Evolutionary conservation across 2,888 invertebrate species (phyloP), one percentile per base, ranked within the genome.

Genomic region (Rhogogaster chlorosoma): DNA sequence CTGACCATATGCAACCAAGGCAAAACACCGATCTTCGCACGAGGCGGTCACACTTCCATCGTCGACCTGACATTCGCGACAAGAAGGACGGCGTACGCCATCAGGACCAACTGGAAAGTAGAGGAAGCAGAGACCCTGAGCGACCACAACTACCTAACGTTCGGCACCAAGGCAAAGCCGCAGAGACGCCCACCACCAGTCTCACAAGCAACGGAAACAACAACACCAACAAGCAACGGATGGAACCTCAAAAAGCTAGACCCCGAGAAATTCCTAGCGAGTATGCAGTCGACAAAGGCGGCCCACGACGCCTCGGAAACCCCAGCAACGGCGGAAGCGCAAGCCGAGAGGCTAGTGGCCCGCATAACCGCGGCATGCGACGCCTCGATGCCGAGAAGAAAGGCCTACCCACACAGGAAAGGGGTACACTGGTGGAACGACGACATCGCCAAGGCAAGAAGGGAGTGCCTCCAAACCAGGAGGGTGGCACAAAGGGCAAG

Each of bases 381-480:
- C 29, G 75, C 42, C 12, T 2, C 45, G 6, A 26, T 26, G 26
- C 75, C 75, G 10, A 42, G 75, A 9, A 38, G 45, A 10, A 26
- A 26, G 12, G n/a, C n/a, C 18, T 5, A 12, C 26, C 2, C 18
- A 10, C n/a, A 26, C 5, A 42, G 5, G 22, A 75, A 12, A 18
- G 22, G 9, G 2, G 75, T 75, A 3, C 45, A 75, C 75, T 75
- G 75, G 75, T 75, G 75, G 75, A 75, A 75, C 32, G 15, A 75
- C 10, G n/a, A 75, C 45, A 42, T 45, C 6, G 42, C 75, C 15
- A 45, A 4, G n/a, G 29, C 32, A 5, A 26, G 45, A 6, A 45
- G 22, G 22, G 22, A 22, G 26, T 75, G 75, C 45, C 10, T 22
- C 6, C 12, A 0, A 9, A 12, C 45, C 38, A 42, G 36, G 4